Percentiles rank a stretch among this genome's conserved stretches.
These are phyloP conservation scores for Bathybates hornii DNA, from an alignment of 2,113 vertebrate genomes.

Conservation along the genomic window DNA sequence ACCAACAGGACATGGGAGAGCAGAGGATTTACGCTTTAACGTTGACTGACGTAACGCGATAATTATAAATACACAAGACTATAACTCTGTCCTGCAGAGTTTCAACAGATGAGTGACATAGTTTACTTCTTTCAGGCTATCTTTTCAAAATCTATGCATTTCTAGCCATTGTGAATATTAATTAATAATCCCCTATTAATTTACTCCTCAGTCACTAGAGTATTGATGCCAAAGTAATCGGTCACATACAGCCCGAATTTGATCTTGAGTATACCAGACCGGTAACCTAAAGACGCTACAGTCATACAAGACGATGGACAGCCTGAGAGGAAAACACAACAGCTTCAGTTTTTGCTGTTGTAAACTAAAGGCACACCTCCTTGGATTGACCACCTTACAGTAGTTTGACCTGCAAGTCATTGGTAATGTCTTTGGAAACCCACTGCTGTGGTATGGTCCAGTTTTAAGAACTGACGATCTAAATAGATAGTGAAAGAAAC, in stretches of 20 bases:
- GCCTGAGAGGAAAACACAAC: neutral
- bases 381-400: neutral
- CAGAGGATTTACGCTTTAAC: neutral
- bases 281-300: neutral
- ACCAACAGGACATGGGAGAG: neutral
- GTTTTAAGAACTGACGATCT: neutral
- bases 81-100: neutral
- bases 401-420: neutral
- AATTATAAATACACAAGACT: neutral
- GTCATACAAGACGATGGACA: neutral
- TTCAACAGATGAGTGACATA: neutral
- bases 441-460: neutral
- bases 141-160: neutral
- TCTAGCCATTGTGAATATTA: neutral
- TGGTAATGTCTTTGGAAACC: neutral
- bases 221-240: neutral
- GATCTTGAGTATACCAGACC: neutral
- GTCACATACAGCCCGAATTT: neutral
- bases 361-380: neutral
- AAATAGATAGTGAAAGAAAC: neutral
- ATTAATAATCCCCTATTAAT: neutral
- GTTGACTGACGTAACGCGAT: neutral
- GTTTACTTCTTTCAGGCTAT: neutral
- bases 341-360: neutral
- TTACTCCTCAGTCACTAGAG: neutral